Evolutionary conservation across 2,113 vertebrate species (phyloP), one percentile per base, ranked within the genome.

Genomic region (Pelmatolapia mariae): DNA sequence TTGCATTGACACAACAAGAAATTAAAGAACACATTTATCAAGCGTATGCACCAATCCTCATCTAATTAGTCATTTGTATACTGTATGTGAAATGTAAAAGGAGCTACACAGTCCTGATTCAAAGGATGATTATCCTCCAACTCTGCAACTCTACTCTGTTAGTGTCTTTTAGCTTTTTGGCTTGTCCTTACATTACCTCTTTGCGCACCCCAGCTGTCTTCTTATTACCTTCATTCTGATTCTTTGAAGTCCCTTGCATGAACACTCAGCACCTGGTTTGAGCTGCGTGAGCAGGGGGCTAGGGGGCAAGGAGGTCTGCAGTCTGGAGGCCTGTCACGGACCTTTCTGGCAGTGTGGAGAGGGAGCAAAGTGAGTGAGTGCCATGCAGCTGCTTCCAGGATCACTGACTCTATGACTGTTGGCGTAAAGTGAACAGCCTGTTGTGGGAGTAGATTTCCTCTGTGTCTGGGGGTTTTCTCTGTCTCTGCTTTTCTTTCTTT

Each of bases 361-460:
- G 19, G 22, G 59, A 82, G 83, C 26, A 9, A 12, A 79, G 38
- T 7, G 50, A 61, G 57, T 10, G 26, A 47, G 63, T 38, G 26
- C 26, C 68, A 18, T 3, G 52, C 81, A 92, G 94, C 85, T 83
- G 83, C 86, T 87, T 89, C 90, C 90, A 89, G 94, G 91, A 89
- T 93, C 88, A 88, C 54, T 84, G 87, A 86, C 82, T 94, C 90
- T 61, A 56, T 85, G 83, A 89, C 91, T 91, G 87, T 73, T 68
- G 82, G 87, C 71, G 18, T 80, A 85, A 81, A 88, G 59, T 63
- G 84, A 91, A 79, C 91, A 89, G 86, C 85, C 81, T 24, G 80
- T 73, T 86, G 89, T 83, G 87, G 91, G 89, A 91, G 89, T 53
- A 73, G 85, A 93, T 93, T 83, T 89, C 91, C 88, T 90, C 54